Conservation (phyloP, 1,140 invertebrate species). For the Megathymus violae region DNA sequence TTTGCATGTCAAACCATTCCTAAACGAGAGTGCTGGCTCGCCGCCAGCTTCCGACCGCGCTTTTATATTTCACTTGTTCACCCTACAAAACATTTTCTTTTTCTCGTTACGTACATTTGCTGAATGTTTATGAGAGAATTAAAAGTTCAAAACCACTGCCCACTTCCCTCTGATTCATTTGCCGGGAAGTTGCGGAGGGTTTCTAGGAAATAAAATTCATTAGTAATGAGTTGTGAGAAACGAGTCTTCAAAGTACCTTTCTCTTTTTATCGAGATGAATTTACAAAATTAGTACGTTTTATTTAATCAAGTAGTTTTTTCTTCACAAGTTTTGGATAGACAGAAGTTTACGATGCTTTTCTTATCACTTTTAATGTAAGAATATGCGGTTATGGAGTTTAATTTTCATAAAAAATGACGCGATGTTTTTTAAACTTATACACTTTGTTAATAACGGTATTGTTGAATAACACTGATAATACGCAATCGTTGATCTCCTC, state of each 20-base stretch:
- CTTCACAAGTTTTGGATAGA: background rate
- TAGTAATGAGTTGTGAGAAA: constrained; percentile 31
- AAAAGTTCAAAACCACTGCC: constrained; percentile 37
- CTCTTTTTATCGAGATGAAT: constrained; percentile 3
- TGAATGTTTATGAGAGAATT: constrained; percentile 40
- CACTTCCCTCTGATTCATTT: constrained; percentile 36
- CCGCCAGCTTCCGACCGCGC: constrained; percentile 44
- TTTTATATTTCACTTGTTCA: constrained; percentile 49
- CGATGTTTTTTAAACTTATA: too few relatives aligned
- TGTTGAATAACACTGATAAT: too few relatives aligned
- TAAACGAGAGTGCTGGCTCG: constrained; percentile 46
- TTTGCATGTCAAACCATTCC: constrained; percentile 43
- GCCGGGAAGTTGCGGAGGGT: constrained; percentile 15
- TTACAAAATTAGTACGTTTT: background rate
- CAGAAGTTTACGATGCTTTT: background rate
- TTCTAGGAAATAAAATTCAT: constrained; percentile 32
- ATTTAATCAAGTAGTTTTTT: background rate
- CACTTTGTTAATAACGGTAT: too few relatives aligned
- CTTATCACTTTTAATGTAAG: background rate
- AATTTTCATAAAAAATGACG: background rate
- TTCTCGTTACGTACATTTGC: constrained; percentile 39
- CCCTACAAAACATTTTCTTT: constrained; percentile 45
- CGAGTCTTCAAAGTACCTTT: constrained; percentile 3
- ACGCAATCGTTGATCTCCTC: too few relatives aligned
- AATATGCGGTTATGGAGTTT: background rate